A percentile compares a stretch with the other conserved stretches of the same genome.
These are phyloP conservation scores for Nomada ruficornis DNA, from an alignment of 2,888 invertebrate species.

Conservation along the genomic window DNA sequence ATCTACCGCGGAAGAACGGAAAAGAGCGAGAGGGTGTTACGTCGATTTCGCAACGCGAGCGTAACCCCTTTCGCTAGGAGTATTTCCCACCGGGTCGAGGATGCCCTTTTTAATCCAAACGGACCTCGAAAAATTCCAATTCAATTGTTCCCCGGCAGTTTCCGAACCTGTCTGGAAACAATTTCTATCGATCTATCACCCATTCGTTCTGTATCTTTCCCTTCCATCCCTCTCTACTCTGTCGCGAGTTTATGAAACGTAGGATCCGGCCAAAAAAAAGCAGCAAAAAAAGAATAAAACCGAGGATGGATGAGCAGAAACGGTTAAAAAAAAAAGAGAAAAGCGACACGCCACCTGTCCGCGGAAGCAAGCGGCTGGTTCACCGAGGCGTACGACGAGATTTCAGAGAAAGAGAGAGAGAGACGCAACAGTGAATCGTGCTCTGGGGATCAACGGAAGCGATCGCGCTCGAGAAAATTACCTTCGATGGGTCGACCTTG, in stretches of 20 bases:
- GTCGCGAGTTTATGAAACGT: constrained; percentile 52
- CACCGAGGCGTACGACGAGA: background rate
- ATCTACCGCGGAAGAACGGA: constrained; percentile 23
- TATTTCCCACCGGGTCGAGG: constrained; percentile 67
- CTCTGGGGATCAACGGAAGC: constrained; percentile 64
- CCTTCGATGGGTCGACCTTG: constrained; percentile 71
- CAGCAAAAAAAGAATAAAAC: background rate
- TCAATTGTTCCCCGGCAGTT: constrained; percentile 39
- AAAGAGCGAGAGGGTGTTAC: constrained; percentile 1
- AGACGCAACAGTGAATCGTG: constrained; percentile 46
- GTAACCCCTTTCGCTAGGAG: constrained; percentile 49
- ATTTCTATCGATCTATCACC: constrained; percentile 63
- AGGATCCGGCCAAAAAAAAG: background rate
- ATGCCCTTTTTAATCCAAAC: constrained; percentile 66
- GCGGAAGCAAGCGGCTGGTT: background rate
- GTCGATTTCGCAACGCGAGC: constrained; percentile 26
- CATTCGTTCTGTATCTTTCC: constrained; percentile 7
- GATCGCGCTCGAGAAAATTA: constrained; percentile 68
- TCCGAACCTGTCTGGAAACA: constrained; percentile 54
- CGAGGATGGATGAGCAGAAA: background rate
- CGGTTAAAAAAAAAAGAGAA: constrained; percentile 13
- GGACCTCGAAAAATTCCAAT: constrained; percentile 55
- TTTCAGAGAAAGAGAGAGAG: background rate
- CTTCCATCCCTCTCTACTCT: background rate
- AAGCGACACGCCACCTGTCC: constrained; percentile 23